Conservation (phyloP, 2,888 invertebrate genomes). For the Barypeithes pellucidus region DNA sequence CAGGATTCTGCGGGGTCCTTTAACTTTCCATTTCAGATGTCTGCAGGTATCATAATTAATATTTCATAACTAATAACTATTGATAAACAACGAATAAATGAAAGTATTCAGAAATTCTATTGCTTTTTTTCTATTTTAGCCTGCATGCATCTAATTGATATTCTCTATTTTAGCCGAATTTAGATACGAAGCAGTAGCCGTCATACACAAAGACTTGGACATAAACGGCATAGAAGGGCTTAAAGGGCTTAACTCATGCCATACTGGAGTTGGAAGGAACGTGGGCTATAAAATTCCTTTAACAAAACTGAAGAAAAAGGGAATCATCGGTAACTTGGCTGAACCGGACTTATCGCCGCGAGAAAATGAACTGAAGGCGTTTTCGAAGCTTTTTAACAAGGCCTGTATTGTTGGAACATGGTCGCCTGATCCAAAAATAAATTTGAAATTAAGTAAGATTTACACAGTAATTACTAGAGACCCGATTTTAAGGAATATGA, state of each 20-base stretch:
- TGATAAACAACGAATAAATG: too few relatives aligned
- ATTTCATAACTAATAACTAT: too few relatives aligned
- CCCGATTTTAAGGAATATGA: too few relatives aligned
- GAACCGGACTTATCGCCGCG: conserved; percentile 80
- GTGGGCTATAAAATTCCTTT: conserved; percentile 91
- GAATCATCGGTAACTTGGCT: conserved; percentile 78
- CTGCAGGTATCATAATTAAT: too few relatives aligned
- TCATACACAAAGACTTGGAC: conserved; percentile 83
- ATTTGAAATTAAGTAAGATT: conserved; percentile 81
- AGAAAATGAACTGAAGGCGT: conserved; percentile 87
- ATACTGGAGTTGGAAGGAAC: conserved; percentile 89
- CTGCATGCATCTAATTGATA: neutral
- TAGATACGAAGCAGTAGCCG: conserved; percentile 87
- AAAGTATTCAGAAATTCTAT: too few relatives aligned
- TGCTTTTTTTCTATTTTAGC: too few relatives aligned
- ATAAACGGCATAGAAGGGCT: conserved; percentile 80
- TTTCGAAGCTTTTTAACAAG: conserved; percentile 85
- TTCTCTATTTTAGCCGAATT: conserved; percentile 77
- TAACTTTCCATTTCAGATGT: too few relatives aligned
- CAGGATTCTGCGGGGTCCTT: too few relatives aligned
- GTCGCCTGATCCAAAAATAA: conserved; percentile 83
- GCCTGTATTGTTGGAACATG: conserved; percentile 91
- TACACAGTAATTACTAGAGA: too few relatives aligned
- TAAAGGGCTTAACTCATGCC: conserved; percentile 86
- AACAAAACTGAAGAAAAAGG: conserved; percentile 83